phyloP scores from a whole-genome alignment of 2,113 vertebrate genomes.

The Sander lucioperca region DNA sequence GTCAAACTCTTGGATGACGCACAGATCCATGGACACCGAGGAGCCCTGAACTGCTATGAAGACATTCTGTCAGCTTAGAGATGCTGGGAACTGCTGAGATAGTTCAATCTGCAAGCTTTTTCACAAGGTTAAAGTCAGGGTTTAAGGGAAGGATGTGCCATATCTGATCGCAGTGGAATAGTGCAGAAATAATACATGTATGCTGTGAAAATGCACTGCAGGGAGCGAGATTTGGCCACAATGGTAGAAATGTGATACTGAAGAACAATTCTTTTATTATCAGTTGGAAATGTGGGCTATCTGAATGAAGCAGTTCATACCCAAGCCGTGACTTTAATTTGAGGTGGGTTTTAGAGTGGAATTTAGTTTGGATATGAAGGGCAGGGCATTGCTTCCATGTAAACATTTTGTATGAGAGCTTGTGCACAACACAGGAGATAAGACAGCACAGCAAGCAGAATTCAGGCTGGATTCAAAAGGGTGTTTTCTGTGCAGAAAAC shows the following conservation, averaged over 20 bases:
- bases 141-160: conserved; percentile 61
- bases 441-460: conserved; percentile 44
- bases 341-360: conserved; percentile 28
- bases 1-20: conserved; percentile 62
- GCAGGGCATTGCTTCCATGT: conserved; percentile 34
- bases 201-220: conserved; percentile 64
- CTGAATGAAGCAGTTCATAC: conserved; percentile 62
- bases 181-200: conserved; percentile 70
- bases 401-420: conserved; percentile 46
- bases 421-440: conserved; percentile 42
- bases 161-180: conserved; percentile 65
- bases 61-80: conserved; percentile 74
- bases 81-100: conserved; percentile 76
- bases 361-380: conserved; percentile 16
- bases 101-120: conserved; percentile 70
- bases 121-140: conserved; percentile 73
- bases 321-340: conserved; percentile 66
- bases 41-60: conserved; percentile 68
- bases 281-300: conserved; percentile 49
- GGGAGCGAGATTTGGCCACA: conserved; percentile 65
- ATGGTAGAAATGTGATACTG: conserved; percentile 66
- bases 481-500: conserved; percentile 43
- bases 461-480: conserved; percentile 34
- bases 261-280: conserved; percentile 62
- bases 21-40: conserved; percentile 53